phyloP scores from a whole-genome alignment of 1,140 invertebrate species.

The Maconellicoccus hirsutus region DNA sequence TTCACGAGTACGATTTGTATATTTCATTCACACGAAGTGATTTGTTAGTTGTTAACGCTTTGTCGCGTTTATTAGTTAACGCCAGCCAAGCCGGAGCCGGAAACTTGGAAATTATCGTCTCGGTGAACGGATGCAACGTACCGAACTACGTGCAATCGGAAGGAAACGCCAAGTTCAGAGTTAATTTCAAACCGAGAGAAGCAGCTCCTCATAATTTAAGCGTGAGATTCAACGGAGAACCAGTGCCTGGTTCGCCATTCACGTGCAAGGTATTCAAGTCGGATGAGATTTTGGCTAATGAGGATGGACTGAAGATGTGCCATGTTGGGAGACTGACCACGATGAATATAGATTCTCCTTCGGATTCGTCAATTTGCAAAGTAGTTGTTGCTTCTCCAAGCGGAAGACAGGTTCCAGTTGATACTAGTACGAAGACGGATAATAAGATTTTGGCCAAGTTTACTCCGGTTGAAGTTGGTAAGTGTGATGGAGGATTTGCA shows the following conservation, averaged over 20 bases:
- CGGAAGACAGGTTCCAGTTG: slow-evolving; percentile 57
- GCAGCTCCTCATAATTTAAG: slow-evolving; percentile 75
- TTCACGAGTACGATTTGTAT: slow-evolving; percentile 81
- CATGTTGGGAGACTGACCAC: slow-evolving; percentile 44
- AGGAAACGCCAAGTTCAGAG: slow-evolving; percentile 87
- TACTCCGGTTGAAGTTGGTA: slow-evolving; percentile 65
- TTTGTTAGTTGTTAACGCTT: slow-evolving; percentile 14
- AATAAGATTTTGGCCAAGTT: slow-evolving; percentile 61
- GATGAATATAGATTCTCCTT: slow-evolving; percentile 43
- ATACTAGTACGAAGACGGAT: slow-evolving; percentile 42
- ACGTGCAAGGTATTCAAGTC: slow-evolving; percentile 60
- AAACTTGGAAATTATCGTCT: slow-evolving; percentile 95
- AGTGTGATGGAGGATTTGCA: slow-evolving; percentile 25
- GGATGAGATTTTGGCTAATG: slow-evolving; percentile 46
- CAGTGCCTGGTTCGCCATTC: slow-evolving; percentile 85
- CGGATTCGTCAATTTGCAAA: slow-evolving; percentile 38
- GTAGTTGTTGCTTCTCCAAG: slow-evolving; percentile 67
- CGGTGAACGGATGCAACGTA: slow-evolving; percentile 93
- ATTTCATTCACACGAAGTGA: neutral
- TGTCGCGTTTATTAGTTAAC: slow-evolving; percentile 47
- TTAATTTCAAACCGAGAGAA: slow-evolving; percentile 94
- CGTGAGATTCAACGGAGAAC: slow-evolving; percentile 91
- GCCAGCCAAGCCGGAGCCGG: slow-evolving; percentile 77
- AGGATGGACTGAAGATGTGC: slow-evolving; percentile 48
- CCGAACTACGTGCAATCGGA: slow-evolving; percentile 97